Evolutionary conservation across 2,888 invertebrate species (phyloP).

Genomic region (Brenthis ino): DNA sequence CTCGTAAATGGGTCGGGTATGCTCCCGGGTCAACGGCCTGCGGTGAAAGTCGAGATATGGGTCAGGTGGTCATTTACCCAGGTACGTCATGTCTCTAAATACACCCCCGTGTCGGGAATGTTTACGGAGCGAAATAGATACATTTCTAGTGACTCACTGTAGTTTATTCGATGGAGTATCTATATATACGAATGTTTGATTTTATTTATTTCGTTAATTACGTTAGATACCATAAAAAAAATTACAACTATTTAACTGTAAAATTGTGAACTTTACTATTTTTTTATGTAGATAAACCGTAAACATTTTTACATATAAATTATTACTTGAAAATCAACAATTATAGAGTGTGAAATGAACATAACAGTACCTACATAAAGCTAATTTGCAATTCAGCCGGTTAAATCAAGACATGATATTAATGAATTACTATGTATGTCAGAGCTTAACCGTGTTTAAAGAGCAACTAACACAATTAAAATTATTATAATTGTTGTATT

Average conservation of each 20-base stretch:
- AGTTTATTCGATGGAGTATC: conserved; percentile 17
- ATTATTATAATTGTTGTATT: conserved; percentile 12
- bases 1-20: conserved; percentile 67
- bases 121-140: conserved; percentile 33
- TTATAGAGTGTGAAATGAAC: conserved; percentile 21
- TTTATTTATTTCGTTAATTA: background rate
- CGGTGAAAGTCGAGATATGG: conserved; percentile 79
- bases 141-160: conserved; percentile 26
- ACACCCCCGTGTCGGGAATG: conserved; percentile 30
- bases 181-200: conserved; percentile 13
- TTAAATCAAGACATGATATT: conserved; percentile 31
- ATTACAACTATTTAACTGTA: background rate
- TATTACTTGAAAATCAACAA: conserved; percentile 20
- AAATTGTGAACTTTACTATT: background rate
- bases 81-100: conserved; percentile 48
- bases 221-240: no score
- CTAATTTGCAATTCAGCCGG: conserved; percentile 30
- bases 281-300: background rate
- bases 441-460: conserved; percentile 40
- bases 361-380: conserved; percentile 22
- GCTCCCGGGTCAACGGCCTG: conserved; percentile 76
- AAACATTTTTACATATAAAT: background rate
- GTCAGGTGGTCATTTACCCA: conserved; percentile 81
- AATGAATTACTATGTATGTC: conserved; percentile 40
- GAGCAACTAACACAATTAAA: conserved; percentile 36